phyloP scores from a whole-genome alignment of 1,140 invertebrate genomes.

The Phthorimaea operculella region DNA sequence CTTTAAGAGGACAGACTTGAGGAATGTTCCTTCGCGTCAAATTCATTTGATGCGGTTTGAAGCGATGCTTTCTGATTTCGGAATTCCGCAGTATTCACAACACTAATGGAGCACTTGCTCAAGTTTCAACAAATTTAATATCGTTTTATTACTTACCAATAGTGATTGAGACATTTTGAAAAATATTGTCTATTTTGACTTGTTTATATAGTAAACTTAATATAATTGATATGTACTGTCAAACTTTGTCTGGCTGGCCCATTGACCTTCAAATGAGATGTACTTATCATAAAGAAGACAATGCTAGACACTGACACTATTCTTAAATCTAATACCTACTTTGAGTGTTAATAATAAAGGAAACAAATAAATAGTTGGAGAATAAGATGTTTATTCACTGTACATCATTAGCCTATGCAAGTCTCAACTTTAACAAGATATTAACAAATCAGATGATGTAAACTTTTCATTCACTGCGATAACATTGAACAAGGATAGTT shows the following conservation, averaged over 20 bases:
- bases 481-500: neutral
- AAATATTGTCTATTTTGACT: slow-evolving; percentile 2
- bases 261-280: slow-evolving; percentile 5
- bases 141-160: slow-evolving; percentile 26
- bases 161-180: slow-evolving; percentile 23
- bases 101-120: too few species aligned
- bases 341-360: too few species aligned
- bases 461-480: neutral
- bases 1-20: too few species aligned
- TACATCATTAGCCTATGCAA: neutral
- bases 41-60: too few species aligned
- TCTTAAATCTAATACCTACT: neutral
- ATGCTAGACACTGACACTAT: neutral
- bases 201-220: slow-evolving; percentile 13
- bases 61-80: too few species aligned
- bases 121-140: too few species aligned
- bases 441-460: neutral
- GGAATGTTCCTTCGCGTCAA: too few species aligned
- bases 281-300: neutral
- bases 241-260: slow-evolving; percentile 6
- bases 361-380: neutral
- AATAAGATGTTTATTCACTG: neutral
- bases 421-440: neutral
- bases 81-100: too few species aligned
- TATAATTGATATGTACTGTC: slow-evolving; percentile 33